phyloP scores from a whole-genome alignment of 2,113 vertebrate genomes.

The Mobula birostris region DNA sequence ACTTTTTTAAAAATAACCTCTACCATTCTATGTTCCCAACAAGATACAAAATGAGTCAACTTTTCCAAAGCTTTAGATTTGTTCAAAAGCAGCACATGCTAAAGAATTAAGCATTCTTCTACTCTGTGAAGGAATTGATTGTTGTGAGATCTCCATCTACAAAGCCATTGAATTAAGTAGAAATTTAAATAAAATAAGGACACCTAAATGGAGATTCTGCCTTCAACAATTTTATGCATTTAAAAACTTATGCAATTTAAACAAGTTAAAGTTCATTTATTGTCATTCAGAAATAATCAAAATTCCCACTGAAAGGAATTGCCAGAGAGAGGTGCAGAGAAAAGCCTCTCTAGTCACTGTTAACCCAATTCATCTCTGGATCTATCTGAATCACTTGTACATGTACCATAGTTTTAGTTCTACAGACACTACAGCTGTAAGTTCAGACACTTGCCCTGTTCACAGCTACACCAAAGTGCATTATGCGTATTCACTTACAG shows the following conservation, averaged over 20 bases:
- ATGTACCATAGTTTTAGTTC: background rate
- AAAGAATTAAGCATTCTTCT: background rate
- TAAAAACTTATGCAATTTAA: conserved; percentile 17
- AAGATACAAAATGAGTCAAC: background rate
- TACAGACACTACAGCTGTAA: conserved; percentile 16
- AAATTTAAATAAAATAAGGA: background rate
- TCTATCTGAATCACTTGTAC: conserved; percentile 19
- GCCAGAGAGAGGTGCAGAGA: background rate
- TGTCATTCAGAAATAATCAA: conserved; percentile 7
- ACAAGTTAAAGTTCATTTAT: conserved; percentile 31
- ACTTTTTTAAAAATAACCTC: background rate
- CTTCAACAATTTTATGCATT: conserved; percentile 3
- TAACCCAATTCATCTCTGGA: conserved; percentile 11
- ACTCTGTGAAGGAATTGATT: background rate
- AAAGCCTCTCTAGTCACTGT: background rate
- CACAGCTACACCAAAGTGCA: background rate
- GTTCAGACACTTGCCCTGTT: no score
- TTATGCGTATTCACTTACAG: conserved; percentile 20
- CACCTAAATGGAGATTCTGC: background rate
- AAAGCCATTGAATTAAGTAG: background rate
- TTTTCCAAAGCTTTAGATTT: background rate
- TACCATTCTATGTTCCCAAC: background rate
- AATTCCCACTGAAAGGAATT: background rate
- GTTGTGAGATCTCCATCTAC: background rate
- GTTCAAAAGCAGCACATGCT: background rate